Conservation (phyloP, 2,888 invertebrate species). For the Hypolimnas misippus region DNA sequence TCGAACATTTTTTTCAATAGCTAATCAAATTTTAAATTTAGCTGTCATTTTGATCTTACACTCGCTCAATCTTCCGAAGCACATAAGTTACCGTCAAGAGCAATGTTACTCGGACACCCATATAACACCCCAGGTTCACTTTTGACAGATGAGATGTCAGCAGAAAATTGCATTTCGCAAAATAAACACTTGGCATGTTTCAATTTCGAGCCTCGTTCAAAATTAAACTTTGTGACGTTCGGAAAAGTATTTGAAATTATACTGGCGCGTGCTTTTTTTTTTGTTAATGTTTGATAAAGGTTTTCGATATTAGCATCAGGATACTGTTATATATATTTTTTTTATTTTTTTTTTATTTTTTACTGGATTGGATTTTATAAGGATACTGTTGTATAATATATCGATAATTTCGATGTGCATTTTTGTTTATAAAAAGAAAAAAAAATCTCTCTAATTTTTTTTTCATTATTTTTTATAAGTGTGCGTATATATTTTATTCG, state of each 20-base stretch:
- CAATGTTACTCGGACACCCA: slow-evolving; percentile 58
- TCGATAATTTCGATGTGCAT: too few species aligned
- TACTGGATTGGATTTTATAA: too few species aligned
- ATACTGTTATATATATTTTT: background rate
- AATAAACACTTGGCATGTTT: slow-evolving; percentile 36
- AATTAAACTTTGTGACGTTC: slow-evolving; percentile 18
- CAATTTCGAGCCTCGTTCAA: slow-evolving; percentile 18
- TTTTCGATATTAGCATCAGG: background rate
- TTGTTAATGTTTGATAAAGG: background rate
- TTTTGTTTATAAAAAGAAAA: too few species aligned
- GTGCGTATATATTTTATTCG: too few species aligned
- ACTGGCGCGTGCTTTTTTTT: background rate
- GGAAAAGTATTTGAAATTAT: slow-evolving; percentile 4
- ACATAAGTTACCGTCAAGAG: slow-evolving; percentile 46
- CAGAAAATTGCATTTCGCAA: slow-evolving; percentile 55
- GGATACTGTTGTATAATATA: too few species aligned
- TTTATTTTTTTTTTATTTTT: too few species aligned
- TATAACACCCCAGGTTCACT: slow-evolving; percentile 63
- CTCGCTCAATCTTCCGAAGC: slow-evolving; percentile 41
- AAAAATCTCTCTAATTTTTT: too few species aligned
- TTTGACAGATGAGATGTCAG: slow-evolving; percentile 65
- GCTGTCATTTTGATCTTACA: slow-evolving; percentile 39
- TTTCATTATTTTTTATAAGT: too few species aligned
- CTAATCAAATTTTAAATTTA: slow-evolving; percentile 41
- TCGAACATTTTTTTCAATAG: slow-evolving; percentile 34